Conservation (phyloP, 2,888 invertebrate species). For the Zootermopsis nevadensis region DNA sequence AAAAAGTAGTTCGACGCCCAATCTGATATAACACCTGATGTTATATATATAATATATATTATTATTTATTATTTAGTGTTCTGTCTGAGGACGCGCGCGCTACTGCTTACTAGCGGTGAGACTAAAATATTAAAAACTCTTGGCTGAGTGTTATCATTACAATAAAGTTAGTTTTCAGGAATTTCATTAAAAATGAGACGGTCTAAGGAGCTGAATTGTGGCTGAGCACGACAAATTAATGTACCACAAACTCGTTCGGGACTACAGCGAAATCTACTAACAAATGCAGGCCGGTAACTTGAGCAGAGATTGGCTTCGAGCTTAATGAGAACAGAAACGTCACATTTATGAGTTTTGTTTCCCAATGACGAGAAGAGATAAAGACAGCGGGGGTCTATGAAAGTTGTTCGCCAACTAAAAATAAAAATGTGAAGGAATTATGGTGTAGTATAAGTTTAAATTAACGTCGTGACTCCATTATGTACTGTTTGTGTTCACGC, state of each 20-base stretch:
- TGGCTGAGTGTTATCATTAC: no score
- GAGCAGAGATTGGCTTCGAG: neutral
- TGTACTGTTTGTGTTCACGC: no score
- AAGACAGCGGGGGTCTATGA: neutral
- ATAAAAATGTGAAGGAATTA: neutral
- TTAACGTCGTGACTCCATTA: constrained; percentile 20
- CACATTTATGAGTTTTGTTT: constrained; percentile 5
- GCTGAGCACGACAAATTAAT: neutral
- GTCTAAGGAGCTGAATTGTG: neutral
- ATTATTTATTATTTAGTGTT: no score
- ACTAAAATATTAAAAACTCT: no score
- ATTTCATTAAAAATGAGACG: neutral
- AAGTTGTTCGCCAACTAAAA: neutral
- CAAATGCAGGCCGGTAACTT: neutral
- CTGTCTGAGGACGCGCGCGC: no score
- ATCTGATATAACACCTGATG: no score
- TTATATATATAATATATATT: no score
- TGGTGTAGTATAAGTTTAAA: constrained; percentile 17
- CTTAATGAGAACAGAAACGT: neutral
- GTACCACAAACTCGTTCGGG: neutral
- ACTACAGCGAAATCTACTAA: neutral
- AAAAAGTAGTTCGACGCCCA: no score
- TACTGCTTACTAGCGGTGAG: no score
- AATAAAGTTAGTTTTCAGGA: neutral
- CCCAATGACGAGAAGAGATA: neutral